Evolutionary conservation across 30 jellyfish, hydroid and myxozoan species (phyloP).

Genomic region (Hydractinia echinata): DNA sequence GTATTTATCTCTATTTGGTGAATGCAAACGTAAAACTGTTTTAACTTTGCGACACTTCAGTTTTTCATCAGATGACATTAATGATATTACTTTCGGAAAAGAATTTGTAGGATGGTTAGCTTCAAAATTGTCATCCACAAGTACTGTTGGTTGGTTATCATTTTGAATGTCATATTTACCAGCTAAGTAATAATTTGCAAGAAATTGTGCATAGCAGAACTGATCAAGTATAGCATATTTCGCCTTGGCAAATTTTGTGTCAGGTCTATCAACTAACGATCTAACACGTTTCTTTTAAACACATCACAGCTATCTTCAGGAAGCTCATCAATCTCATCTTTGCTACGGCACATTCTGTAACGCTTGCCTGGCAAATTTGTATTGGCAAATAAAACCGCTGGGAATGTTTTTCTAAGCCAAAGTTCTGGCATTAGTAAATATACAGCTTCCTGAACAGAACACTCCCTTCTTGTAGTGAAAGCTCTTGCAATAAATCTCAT

Average conservation of each 20-base stretch:
- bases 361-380: too few relatives aligned
- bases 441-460: too few relatives aligned
- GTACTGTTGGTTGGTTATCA: slow-evolving; percentile 16
- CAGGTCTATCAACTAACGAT: slow-evolving; percentile 8
- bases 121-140: too few relatives aligned
- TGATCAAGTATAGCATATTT: neutral
- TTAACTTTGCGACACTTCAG: neutral
- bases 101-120: too few relatives aligned
- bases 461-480: too few relatives aligned
- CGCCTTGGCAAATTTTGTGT: neutral
- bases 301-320: too few relatives aligned
- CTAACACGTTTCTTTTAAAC: slow-evolving; percentile 1
- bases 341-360: too few relatives aligned
- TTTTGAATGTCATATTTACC: neutral
- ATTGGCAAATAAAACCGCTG: too few relatives aligned
- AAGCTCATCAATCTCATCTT: too few relatives aligned
- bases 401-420: too few relatives aligned
- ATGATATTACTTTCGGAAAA: neutral
- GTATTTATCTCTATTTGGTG: neutral
- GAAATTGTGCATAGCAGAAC: slow-evolving; percentile 14
- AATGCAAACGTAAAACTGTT: neutral
- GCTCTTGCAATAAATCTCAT: too few relatives aligned
- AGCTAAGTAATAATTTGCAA: neutral
- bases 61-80: neutral
- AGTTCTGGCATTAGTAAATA: too few relatives aligned